Conservation (phyloP, 2,888 invertebrate genomes). For the Clostera curtula region DNA sequence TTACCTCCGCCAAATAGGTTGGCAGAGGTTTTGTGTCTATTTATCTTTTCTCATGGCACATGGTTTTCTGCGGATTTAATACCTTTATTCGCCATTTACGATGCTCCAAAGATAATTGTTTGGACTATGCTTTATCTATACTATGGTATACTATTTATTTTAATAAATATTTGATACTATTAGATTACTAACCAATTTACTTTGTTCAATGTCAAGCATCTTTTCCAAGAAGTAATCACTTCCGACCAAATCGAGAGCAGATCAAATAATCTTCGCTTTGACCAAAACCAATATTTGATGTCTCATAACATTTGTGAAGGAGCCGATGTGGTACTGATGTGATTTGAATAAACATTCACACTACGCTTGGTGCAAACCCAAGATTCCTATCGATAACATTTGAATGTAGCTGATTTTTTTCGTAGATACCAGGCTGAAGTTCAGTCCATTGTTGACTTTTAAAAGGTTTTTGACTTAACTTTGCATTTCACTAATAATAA, state of each 20-base stretch:
- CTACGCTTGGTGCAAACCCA: constrained; percentile 26
- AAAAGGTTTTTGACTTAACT: constrained; percentile 12
- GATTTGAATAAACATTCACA: constrained; percentile 50
- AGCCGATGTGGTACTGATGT: constrained; percentile 32
- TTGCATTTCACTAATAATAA: too few species aligned
- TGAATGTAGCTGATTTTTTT: constrained; percentile 26
- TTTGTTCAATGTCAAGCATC: constrained; percentile 24
- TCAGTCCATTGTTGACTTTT: constrained; percentile 17
- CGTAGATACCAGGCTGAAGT: constrained; percentile 11
- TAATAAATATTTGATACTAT: constrained; percentile 11
- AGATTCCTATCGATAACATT: constrained; percentile 26
- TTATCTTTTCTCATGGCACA: too few species aligned
- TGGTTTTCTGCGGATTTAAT: too few species aligned
- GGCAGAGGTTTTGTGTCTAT: too few species aligned
- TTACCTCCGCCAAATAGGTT: too few species aligned
- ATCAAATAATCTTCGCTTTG: constrained; percentile 51
- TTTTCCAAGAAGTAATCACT: constrained; percentile 44
- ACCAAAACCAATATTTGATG: constrained; percentile 47
- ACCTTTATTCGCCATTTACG: too few species aligned
- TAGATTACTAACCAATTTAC: constrained; percentile 9
- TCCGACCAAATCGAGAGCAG: constrained; percentile 38
- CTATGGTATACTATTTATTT: constrained; percentile 7
- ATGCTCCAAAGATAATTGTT: too few species aligned
- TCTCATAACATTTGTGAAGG: constrained; percentile 33
- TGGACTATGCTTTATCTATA: constrained; percentile 4